Base-by-base conservation (phyloP, 2,797 vertebrate genomes). In the Gephyroberyx darwinii region DNA sequence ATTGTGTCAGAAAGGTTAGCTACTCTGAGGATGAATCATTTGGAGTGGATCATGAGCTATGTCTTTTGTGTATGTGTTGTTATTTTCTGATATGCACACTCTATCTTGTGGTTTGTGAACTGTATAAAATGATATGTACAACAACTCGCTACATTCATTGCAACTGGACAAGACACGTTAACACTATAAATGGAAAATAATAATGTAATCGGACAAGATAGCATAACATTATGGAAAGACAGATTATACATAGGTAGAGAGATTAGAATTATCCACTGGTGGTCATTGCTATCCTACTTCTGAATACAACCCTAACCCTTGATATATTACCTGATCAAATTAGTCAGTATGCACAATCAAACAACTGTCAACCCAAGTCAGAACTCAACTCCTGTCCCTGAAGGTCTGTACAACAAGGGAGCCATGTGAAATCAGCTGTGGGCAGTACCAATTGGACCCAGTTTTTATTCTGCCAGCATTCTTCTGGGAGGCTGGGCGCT, bases 391-490 rank as follows among this genome's bases (percentile, higher is more conserved):
- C 65, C 54, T 71, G 48, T 22, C 8, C 12, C 2, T 10, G 16
- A 39, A 52, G 33, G 13, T 63, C 39, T 37, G 61, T 51, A 73
- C 51, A 54, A 39, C 53, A 17, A 41, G 71, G 41, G 71, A 76
- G 72, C 54, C 55, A 63, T 78, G 77, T 82, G 73, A 83, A 70
- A 57, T 75, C 55, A 71, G 75, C 75, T 81, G 79, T 74, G 85
- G 76, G 73, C 77, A 75, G 81, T 71, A 70, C 60, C 68, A 73
- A 74, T 26, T 43, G 33, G 63, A 68, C 76, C 75, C 65, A 71
- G 89, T 85, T 87, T 89, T 89, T 82, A 83, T 92, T 86, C 90
- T 90, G 83, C 86, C 78, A 76, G 88, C 86, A 71, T 87, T 90
- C 90, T 89, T 90, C 78, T 75, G 90, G 87, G 86, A 89, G 85